Evolutionary conservation across 2,113 vertebrate species (phyloP).

Genomic region (Piaya cayana): DNA sequence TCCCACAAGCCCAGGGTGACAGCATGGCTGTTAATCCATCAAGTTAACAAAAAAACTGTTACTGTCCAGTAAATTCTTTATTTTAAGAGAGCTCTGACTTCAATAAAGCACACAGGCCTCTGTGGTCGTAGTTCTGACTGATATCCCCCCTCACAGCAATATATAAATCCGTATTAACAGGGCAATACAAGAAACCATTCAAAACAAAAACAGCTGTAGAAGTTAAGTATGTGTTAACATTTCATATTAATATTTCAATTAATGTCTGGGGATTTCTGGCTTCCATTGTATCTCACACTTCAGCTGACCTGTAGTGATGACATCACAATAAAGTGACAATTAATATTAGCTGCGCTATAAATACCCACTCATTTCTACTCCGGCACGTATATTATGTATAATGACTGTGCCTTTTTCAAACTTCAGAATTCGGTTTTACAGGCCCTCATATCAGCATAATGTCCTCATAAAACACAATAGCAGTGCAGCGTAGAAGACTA

Average conservation of each 20-base stretch:
- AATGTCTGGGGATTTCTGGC: neutral
- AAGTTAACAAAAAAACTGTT: neutral
- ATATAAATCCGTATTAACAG: accelerated
- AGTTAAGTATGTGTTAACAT: neutral
- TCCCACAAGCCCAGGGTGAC: neutral
- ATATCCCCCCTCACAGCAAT: neutral
- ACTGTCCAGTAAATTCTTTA: neutral
- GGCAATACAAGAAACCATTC: neutral
- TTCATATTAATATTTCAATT: neutral
- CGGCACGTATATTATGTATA: conserved; percentile 5
- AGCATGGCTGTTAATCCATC: neutral
- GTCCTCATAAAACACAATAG: conserved; percentile 62
- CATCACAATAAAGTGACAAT: conserved; percentile 42
- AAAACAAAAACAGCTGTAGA: neutral
- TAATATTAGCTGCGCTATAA: conserved; percentile 29
- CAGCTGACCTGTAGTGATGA: conserved; percentile 1
- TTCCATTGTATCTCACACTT: neutral
- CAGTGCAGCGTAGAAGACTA: conserved; percentile 62
- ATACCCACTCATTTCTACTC: conserved; percentile 30
- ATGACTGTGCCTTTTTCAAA: conserved; percentile 17
- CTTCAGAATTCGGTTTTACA: conserved; percentile 67
- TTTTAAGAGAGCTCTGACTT: neutral
- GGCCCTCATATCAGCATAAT: conserved; percentile 59
- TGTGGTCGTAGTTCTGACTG: neutral
- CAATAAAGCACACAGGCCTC: accelerated